Evolutionary conservation across 2,888 invertebrate genomes (phyloP).

Genomic region (Chloroclysta siterata): DNA sequence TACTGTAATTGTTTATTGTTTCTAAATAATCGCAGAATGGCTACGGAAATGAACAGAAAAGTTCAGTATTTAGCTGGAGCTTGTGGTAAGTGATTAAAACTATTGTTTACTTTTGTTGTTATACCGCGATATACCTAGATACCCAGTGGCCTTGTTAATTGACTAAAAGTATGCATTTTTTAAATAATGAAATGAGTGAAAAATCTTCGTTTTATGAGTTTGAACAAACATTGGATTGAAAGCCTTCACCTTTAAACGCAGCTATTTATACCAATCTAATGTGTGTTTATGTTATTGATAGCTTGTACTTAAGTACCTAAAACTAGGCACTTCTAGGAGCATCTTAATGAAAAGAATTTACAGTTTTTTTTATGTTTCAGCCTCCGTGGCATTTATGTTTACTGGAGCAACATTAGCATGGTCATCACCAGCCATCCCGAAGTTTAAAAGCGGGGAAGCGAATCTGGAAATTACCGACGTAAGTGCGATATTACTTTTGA

Average conservation of each 20-base stretch:
- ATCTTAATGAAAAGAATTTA: not conserved
- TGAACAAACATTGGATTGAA: too few species aligned
- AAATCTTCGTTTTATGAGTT: too few species aligned
- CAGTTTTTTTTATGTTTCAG: constrained; percentile 48
- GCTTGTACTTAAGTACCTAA: too few species aligned
- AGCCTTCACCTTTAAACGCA: too few species aligned
- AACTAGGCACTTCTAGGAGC: not conserved
- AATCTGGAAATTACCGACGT: constrained; percentile 72
- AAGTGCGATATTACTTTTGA: constrained; percentile 43
- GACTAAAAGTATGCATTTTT: too few species aligned
- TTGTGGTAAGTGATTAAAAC: constrained; percentile 65
- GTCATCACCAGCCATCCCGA: constrained; percentile 84
- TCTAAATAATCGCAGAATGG: constrained; percentile 41
- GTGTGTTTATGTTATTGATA: too few species aligned
- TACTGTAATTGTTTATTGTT: not conserved
- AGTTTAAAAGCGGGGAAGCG: constrained; percentile 74
- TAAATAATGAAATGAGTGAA: too few species aligned
- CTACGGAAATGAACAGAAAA: constrained; percentile 55
- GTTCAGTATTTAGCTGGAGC: constrained; percentile 78
- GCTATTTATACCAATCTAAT: not conserved
- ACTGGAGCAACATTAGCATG: constrained; percentile 79
- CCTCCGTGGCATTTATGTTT: constrained; percentile 74
- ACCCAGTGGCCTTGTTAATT: too few species aligned
- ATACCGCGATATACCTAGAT: too few species aligned
- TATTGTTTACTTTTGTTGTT: constrained; percentile 13